Percentiles rank a stretch among this genome's conserved stretches.
Conservation (phyloP, 2,888 invertebrate genomes). For the Achlya flavicornis region DNA sequence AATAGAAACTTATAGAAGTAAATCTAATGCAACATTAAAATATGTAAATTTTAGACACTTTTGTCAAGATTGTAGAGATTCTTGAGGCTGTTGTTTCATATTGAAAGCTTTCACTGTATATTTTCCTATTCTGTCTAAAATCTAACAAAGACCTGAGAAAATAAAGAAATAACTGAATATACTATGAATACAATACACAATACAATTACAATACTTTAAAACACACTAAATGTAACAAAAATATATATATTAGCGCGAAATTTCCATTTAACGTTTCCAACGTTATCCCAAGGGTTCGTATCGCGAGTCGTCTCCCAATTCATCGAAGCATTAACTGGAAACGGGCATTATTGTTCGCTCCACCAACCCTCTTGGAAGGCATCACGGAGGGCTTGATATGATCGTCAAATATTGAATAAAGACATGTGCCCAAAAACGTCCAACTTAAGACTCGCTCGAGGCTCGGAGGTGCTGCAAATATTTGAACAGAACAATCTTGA, state of each 20-base stretch:
- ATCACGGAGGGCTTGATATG: constrained; percentile 51
- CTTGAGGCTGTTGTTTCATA: not conserved
- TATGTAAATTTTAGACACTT: constrained; percentile 33
- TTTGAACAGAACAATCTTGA: not conserved
- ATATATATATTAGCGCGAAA: constrained; percentile 27
- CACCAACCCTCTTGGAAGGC: constrained; percentile 53
- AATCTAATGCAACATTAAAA: constrained; percentile 30
- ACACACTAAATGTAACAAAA: not conserved
- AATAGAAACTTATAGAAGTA: constrained; percentile 26
- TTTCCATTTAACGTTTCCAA: constrained; percentile 53
- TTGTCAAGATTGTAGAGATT: not conserved
- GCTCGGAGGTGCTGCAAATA: not conserved
- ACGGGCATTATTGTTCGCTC: constrained; percentile 66
- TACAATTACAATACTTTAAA: no score
- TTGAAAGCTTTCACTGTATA: not conserved
- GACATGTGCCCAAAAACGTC: constrained; percentile 27
- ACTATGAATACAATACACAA: no score
- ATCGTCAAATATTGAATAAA: constrained; percentile 64
- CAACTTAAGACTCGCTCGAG: constrained; percentile 1
- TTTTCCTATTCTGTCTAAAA: not conserved
- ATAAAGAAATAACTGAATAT: not conserved
- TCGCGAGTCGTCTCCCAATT: constrained; percentile 50
- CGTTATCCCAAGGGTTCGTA: constrained; percentile 48
- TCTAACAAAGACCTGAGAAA: not conserved
- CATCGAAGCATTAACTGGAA: constrained; percentile 69